A percentile compares a stretch with the other conserved stretches of the same genome.
Evolutionary conservation across 2,113 vertebrate species (phyloP).

Genomic region (Bufo gargarizans): DNA sequence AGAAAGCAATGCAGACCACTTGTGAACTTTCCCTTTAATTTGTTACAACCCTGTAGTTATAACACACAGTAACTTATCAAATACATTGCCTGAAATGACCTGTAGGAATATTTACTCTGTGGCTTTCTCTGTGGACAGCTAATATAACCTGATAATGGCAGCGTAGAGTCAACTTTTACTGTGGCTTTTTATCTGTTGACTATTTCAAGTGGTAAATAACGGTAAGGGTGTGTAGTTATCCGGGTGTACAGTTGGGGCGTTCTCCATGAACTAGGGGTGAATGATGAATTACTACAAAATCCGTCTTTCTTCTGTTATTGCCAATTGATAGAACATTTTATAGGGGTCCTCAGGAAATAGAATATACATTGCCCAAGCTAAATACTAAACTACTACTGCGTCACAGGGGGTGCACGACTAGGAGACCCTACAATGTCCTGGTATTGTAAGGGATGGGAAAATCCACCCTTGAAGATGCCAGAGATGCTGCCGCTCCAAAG

Average conservation of each 20-base stretch:
- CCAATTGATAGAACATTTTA: neutral
- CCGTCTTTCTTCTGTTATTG: neutral
- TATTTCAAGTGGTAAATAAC: slow-evolving; percentile 32
- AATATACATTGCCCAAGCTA: neutral
- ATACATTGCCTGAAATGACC: neutral
- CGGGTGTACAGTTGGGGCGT: neutral
- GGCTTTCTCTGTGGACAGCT: neutral
- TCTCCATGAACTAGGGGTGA: neutral
- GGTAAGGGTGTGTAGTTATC: slow-evolving; percentile 25
- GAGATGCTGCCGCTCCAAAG: no score
- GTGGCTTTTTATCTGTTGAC: slow-evolving; percentile 52
- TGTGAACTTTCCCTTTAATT: neutral
- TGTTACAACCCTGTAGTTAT: neutral
- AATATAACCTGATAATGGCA: neutral
- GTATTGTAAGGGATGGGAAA: no score
- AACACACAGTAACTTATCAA: neutral
- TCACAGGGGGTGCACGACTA: neutral
- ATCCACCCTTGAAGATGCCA: no score
- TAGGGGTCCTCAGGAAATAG: neutral
- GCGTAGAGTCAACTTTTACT: neutral
- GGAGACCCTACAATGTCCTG: no score
- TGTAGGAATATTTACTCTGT: neutral
- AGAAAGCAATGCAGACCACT: neutral
- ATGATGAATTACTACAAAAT: neutral
- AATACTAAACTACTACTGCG: no score